Evolutionary conservation across 2,888 invertebrate species (phyloP).

Genomic region (Drosophila pullipes): DNA sequence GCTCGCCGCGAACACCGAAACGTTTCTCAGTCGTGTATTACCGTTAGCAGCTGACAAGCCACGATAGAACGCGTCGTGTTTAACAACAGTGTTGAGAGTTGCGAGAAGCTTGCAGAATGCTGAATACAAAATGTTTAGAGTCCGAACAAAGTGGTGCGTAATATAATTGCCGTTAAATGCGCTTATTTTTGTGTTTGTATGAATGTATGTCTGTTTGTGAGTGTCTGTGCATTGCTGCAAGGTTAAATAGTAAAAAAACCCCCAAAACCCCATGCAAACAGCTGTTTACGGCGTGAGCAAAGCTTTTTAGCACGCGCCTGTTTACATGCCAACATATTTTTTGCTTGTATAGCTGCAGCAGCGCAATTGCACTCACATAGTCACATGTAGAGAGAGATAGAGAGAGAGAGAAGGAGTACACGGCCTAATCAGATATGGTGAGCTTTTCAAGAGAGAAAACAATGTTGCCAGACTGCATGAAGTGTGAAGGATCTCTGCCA

Average conservation of each 20-base stretch:
- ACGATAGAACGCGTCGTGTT: constrained; percentile 34
- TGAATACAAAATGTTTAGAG: constrained; percentile 68
- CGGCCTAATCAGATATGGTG: constrained; percentile 25
- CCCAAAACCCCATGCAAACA: constrained; percentile 41
- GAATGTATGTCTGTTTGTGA: constrained; percentile 4
- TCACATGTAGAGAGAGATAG: neutral
- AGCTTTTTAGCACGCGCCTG: constrained; percentile 71
- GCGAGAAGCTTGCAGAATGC: constrained; percentile 44
- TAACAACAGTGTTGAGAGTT: constrained; percentile 21
- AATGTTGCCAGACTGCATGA: constrained; percentile 43
- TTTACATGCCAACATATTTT: constrained; percentile 58
- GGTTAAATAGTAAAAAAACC: constrained; percentile 32
- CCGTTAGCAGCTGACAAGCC: constrained; percentile 62
- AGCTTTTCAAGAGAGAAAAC: constrained; percentile 40
- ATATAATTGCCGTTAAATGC: neutral
- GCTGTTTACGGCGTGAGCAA: constrained; percentile 61
- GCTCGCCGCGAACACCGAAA: constrained; percentile 33
- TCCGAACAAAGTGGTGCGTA: constrained; percentile 69
- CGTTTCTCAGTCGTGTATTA: constrained; percentile 59
- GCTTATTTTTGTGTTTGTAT: constrained; percentile 3
- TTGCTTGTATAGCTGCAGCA: constrained; percentile 16
- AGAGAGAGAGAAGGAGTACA: constrained; percentile 9
- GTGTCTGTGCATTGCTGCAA: constrained; percentile 18
- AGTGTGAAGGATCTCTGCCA: constrained; percentile 29
- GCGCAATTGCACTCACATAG: neutral